Percentiles rank a stretch among this genome's conserved stretches.
Evolutionary conservation across 2,888 invertebrate species (phyloP).

Genomic region (Caenorhabditis wallacei): DNA sequence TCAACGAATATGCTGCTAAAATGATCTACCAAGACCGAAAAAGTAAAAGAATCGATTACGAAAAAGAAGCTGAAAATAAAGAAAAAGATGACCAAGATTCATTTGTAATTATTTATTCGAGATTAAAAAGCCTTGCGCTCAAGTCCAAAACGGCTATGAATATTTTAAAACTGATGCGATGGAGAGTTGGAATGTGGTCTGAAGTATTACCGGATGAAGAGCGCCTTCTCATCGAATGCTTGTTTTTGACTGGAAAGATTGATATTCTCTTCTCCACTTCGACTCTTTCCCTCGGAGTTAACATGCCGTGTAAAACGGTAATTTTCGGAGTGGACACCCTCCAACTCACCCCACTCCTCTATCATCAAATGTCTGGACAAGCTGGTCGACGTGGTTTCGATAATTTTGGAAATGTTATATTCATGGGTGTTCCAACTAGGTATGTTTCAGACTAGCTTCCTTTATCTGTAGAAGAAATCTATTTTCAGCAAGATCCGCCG

Average conservation of each 20-base stretch:
- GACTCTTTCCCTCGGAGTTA: constrained; percentile 82
- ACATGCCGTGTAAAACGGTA: constrained; percentile 83
- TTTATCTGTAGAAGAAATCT: neutral
- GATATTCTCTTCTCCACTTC: constrained; percentile 81
- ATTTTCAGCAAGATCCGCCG: constrained; percentile 81
- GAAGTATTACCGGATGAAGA: constrained; percentile 77
- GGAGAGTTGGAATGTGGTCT: constrained; percentile 78
- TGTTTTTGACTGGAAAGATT: constrained; percentile 81
- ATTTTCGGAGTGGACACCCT: constrained; percentile 82
- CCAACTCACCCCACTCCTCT: constrained; percentile 80
- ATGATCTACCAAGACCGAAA: constrained; percentile 77
- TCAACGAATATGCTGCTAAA: constrained; percentile 76
- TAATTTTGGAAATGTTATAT: constrained; percentile 82
- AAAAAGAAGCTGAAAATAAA: too few relatives aligned
- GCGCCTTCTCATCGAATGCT: constrained; percentile 81
- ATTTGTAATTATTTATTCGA: too few relatives aligned
- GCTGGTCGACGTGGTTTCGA: constrained; percentile 83
- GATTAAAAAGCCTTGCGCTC: too few relatives aligned
- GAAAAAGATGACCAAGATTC: too few relatives aligned
- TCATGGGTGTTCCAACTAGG: constrained; percentile 81
- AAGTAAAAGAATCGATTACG: constrained; percentile 71
- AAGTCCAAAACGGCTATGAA: too few relatives aligned
- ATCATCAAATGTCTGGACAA: constrained; percentile 83
- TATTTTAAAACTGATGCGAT: too few relatives aligned
- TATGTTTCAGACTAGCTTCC: constrained; percentile 15